Conservation (phyloP, 2,888 invertebrate species). For the Apotomis turbidana region DNA sequence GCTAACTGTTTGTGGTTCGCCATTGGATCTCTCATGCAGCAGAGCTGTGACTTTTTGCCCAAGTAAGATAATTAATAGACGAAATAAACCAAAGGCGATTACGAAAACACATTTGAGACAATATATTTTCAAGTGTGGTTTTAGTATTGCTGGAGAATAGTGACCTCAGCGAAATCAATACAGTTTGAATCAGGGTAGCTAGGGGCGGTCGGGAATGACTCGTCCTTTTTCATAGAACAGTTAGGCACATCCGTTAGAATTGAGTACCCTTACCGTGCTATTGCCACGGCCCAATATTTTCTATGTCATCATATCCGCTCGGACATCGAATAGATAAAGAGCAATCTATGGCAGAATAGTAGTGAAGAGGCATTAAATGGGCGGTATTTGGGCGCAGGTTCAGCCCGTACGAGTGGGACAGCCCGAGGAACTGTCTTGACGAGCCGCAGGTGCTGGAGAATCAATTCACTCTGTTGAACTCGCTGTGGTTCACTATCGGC, state of each 20-base stretch:
- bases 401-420: constrained; percentile 97
- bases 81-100: constrained; percentile 48
- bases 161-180: constrained; percentile 78
- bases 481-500: constrained; percentile 97
- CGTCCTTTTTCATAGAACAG: constrained; percentile 8
- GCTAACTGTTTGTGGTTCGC: constrained; percentile 99
- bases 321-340: constrained; percentile 14
- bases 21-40: constrained; percentile 97
- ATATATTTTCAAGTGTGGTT: constrained; percentile 46
- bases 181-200: constrained; percentile 31
- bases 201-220: constrained; percentile 4
- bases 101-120: constrained; percentile 50
- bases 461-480: constrained; percentile 95
- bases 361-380: constrained; percentile 51
- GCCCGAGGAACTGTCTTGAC: constrained; percentile 92
- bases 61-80: constrained; percentile 87
- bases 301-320: constrained; percentile 7
- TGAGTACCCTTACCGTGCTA: constrained; percentile 29
- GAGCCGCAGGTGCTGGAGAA: constrained; percentile 94
- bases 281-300: constrained; percentile 2
- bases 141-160: constrained; percentile 56
- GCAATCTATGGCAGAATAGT: constrained; percentile 7
- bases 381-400: constrained; percentile 86
- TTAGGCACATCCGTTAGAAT: constrained; percentile 12
- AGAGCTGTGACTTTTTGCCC: constrained; percentile 97